Conservation (phyloP, 2,888 invertebrate species). For the Apoda limacodes region DNA sequence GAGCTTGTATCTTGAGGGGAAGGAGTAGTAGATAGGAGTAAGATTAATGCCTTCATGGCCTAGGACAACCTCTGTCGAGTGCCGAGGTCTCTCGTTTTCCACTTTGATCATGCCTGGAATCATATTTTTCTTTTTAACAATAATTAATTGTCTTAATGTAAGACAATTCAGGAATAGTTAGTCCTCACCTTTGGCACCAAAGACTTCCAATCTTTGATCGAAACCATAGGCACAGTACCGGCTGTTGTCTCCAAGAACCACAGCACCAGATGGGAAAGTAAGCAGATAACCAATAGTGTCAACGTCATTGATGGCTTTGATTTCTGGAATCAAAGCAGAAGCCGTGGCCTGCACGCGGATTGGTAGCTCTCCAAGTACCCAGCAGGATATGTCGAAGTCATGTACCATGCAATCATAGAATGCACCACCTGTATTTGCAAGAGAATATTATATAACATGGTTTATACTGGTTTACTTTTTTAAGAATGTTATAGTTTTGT, state of each 20-base stretch:
- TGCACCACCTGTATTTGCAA: slow-evolving; percentile 73
- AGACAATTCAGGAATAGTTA: no score
- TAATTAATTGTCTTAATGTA: background rate
- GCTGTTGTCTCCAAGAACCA: slow-evolving; percentile 73
- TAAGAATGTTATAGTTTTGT: no score
- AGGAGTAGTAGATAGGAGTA: slow-evolving; percentile 72
- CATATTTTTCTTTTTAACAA: slow-evolving; percentile 1
- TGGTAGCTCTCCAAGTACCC: slow-evolving; percentile 74
- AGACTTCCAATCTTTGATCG: slow-evolving; percentile 76
- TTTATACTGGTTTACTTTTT: no score
- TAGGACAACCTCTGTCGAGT: slow-evolving; percentile 44
- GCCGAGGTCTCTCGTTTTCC: slow-evolving; percentile 64
- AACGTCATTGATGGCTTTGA: slow-evolving; percentile 71
- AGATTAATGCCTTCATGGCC: slow-evolving; percentile 44
- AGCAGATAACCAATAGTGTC: slow-evolving; percentile 73
- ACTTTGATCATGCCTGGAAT: slow-evolving; percentile 54
- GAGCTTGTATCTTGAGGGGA: slow-evolving; percentile 67
- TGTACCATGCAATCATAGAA: slow-evolving; percentile 78
- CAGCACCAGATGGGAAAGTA: slow-evolving; percentile 72
- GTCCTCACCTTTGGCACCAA: slow-evolving; percentile 67
- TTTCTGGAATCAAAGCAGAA: slow-evolving; percentile 68
- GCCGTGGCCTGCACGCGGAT: slow-evolving; percentile 64
- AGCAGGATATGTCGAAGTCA: slow-evolving; percentile 75
- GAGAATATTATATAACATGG: no score
- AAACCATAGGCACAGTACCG: slow-evolving; percentile 74